A percentile compares a stretch with the other conserved stretches of the same genome.
Conservation (phyloP, 2,797 vertebrate species). For the Tarsius wallacei region DNA sequence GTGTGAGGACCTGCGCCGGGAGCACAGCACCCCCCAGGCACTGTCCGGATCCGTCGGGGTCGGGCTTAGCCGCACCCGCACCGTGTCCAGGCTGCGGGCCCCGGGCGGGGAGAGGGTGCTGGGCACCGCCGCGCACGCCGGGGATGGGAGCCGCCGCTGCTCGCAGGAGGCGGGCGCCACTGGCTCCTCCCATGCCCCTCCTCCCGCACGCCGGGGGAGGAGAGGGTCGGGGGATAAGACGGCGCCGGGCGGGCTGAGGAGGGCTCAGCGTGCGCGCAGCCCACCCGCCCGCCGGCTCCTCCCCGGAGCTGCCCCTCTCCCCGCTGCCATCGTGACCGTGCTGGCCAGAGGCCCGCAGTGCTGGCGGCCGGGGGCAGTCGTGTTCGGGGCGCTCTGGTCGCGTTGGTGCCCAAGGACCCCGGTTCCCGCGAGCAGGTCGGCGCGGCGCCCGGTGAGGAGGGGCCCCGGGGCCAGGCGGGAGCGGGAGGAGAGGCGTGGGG, state of each 20-base stretch:
- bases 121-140: rapidly evolving
- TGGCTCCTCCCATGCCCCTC: constrained; percentile 65
- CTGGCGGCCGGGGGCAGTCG: not conserved
- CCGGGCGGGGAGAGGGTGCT: rapidly evolving
- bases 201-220: not conserved
- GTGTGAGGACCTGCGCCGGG: not conserved
- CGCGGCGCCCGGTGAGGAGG: constrained; percentile 16
- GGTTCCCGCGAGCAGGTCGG: not conserved
- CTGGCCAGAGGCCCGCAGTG: not conserved
- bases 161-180: not conserved
- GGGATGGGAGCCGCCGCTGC: not conserved
- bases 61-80: not conserved
- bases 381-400: not conserved
- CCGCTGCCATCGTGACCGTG: rapidly evolving
- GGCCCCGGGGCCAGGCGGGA: rapidly evolving
- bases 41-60: not conserved
- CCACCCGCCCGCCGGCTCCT: rapidly evolving
- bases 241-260: rapidly evolving
- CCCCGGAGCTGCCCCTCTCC: not conserved
- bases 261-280: rapidly evolving
- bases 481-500: not conserved
- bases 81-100: not conserved
- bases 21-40: not conserved
- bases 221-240: not conserved
- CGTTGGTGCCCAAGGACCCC: not conserved